Conservation (phyloP, 2,113 vertebrate genomes). For the Poeciliopsis retropinna region DNA sequence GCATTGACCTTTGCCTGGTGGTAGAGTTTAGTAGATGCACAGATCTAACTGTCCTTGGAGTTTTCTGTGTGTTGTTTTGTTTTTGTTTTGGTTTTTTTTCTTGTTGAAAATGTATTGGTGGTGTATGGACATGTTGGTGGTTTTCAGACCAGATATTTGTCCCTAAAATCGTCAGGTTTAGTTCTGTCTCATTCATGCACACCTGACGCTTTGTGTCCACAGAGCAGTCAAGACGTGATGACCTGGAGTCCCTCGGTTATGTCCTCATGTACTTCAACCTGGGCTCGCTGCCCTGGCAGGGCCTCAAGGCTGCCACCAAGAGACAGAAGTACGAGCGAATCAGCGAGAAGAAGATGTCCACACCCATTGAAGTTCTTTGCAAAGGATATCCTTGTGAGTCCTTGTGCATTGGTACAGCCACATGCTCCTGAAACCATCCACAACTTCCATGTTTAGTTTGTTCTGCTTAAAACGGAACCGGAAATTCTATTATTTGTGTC, state of each 20-base stretch:
- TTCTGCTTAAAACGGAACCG: slow-evolving; percentile 1
- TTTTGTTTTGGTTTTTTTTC: neutral
- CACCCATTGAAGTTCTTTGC: slow-evolving; percentile 95
- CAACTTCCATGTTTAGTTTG: neutral
- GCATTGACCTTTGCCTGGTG: neutral
- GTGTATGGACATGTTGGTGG: neutral
- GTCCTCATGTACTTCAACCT: slow-evolving; percentile 99
- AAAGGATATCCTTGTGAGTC: slow-evolving; percentile 98
- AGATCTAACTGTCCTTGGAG: neutral
- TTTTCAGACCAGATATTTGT: neutral
- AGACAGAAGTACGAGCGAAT: slow-evolving; percentile 98
- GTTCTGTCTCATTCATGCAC: neutral
- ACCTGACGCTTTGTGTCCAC: slow-evolving; percentile 24
- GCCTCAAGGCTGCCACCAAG: slow-evolving; percentile 97
- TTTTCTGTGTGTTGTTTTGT: neutral
- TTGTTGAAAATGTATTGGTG: neutral
- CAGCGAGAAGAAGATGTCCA: slow-evolving; percentile 99
- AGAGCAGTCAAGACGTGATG: slow-evolving; percentile 97
- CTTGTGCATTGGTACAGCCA: too few relatives aligned
- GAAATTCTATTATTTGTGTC: neutral
- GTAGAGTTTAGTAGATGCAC: neutral
- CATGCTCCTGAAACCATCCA: neutral
- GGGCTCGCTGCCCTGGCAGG: slow-evolving; percentile 97
- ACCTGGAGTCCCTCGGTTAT: slow-evolving; percentile 95
- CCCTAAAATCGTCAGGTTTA: neutral